Base-by-base conservation (phyloP, 2,113 vertebrate species). In the Colistium nudipinnis region DNA sequence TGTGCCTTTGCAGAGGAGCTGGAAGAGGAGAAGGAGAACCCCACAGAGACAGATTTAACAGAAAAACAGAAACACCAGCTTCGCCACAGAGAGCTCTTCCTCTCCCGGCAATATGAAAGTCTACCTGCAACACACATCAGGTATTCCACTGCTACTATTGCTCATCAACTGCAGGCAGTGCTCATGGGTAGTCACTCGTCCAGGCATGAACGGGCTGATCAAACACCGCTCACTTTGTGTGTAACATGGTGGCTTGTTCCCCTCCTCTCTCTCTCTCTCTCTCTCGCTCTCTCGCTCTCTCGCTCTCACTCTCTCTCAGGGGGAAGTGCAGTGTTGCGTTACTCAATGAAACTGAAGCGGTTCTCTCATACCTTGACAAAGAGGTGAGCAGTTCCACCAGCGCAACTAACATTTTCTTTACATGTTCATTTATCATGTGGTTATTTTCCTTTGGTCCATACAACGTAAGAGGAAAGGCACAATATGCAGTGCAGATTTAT, bases 31-130 rank as follows among this genome's bases (percentile, higher is more conserved):
- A 96, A 94, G 88, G 96, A 97, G 91, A 95, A 69, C 63, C 94
- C 95, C 20, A 76, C 93, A 80, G 96, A 97, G 76, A 84, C 94
- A 27, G 97, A 99, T n/a, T 89, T 98, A 76, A 96, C 94, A 67
- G 97, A 99, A 87, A 99, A 98, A 92, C 97, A 99, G 93, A 98
- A 97, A 84, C 97, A 99, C 90, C 97, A 99, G 83, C 86, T 99
- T 85, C 96, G 97, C 71, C 97, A 99, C 84, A 93, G 97, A 89
- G 97, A 99, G 66, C 95, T 99, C 73, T 99, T 99, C 84, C 90
- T 99, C 68, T 99, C 97, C 3, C 95, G 97, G 35, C 97, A 99
- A 33, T 98, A 98, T 14, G 97, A 99, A 81, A 98, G 97, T 51
- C 93, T 98, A 60, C 97, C 97, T 0, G 97, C 97, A 52, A 98